phyloP scores from a whole-genome alignment of 2,888 invertebrate species.

The Cataglyphis rosenhaueri region DNA sequence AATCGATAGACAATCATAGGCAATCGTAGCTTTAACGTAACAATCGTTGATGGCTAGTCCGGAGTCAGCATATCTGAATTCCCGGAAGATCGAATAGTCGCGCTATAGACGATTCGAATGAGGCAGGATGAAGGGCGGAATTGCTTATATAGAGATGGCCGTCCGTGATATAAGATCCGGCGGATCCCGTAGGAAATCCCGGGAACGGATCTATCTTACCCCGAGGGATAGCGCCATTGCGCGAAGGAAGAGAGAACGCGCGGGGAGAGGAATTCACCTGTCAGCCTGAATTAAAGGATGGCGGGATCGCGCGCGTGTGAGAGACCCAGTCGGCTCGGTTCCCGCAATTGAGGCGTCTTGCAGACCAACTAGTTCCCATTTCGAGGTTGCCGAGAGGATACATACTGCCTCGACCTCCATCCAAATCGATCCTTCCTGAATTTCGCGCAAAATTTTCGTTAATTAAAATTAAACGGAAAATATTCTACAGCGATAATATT shows the following conservation, averaged over 20 bases:
- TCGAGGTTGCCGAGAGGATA: constrained; percentile 61
- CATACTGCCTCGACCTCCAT: constrained; percentile 59
- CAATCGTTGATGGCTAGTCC: constrained; percentile 15
- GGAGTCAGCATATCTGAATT: constrained; percentile 65
- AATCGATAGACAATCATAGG: neutral
- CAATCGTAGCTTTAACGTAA: constrained; percentile 1
- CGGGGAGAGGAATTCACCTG: constrained; percentile 84
- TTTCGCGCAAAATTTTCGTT: constrained; percentile 8
- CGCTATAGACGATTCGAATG: constrained; percentile 70
- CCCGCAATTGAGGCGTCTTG: constrained; percentile 78
- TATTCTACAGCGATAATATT: neutral
- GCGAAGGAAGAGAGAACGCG: constrained; percentile 68
- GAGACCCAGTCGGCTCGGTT: constrained; percentile 64
- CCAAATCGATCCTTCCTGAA: constrained; percentile 44
- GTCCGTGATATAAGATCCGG: constrained; percentile 85
- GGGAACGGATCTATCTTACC: constrained; percentile 85
- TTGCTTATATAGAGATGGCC: constrained; percentile 85
- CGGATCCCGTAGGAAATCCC: constrained; percentile 85
- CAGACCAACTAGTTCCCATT: constrained; percentile 66
- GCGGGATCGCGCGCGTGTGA: constrained; percentile 79
- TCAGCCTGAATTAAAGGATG: constrained; percentile 88
- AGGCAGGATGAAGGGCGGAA: constrained; percentile 73
- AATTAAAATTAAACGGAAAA: constrained; percentile 5
- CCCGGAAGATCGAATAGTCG: constrained; percentile 72
- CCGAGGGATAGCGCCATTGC: constrained; percentile 82